Conservation (phyloP, 1,140 invertebrate species). For the Ctenoplectra terminalis region DNA sequence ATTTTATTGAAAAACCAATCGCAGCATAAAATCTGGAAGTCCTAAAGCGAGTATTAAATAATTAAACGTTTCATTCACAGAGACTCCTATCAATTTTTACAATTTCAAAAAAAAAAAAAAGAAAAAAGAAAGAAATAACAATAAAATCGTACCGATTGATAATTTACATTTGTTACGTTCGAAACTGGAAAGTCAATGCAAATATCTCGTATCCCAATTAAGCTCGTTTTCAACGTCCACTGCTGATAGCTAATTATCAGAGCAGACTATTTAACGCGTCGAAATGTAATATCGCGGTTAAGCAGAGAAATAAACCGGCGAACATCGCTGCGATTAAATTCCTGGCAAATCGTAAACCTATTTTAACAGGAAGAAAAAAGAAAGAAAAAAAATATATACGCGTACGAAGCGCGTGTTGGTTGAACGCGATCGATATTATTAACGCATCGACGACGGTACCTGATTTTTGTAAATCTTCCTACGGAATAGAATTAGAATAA, state of each 20-base stretch:
- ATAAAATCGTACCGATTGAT: no score
- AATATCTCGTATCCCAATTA: background rate
- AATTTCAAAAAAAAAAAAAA: background rate
- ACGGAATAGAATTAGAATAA: no score
- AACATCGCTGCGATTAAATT: background rate
- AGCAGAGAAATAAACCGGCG: background rate
- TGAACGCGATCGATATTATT: no score
- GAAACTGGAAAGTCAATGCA: background rate
- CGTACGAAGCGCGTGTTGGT: no score
- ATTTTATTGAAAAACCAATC: no score
- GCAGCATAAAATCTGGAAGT: no score
- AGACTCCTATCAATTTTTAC: no score
- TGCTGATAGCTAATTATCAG: background rate
- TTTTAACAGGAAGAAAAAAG: constrained; percentile 1
- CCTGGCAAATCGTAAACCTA: background rate
- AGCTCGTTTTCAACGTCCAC: background rate
- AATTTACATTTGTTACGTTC: background rate
- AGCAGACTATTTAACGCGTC: background rate
- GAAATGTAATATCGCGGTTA: background rate
- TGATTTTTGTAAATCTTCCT: no score
- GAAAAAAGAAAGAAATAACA: no score
- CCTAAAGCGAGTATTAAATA: no score
- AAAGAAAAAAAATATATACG: background rate
- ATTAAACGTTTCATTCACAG: no score
- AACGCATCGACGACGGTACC: no score